phyloP scores from a whole-genome alignment of 2,113 vertebrate species.

The Aegypius monachus region DNA sequence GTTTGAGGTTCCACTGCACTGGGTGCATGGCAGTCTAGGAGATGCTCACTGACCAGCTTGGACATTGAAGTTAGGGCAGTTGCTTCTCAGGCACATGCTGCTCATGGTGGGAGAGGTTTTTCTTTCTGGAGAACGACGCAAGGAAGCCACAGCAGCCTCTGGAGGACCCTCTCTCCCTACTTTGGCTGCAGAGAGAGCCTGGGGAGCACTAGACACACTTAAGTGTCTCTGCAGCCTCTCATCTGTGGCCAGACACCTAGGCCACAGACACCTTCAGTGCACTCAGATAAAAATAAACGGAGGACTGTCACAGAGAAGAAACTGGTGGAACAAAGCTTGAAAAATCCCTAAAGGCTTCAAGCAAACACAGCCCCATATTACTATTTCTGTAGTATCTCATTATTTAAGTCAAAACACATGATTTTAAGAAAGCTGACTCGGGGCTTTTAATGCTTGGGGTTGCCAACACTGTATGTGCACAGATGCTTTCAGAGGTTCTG shows the following conservation, averaged over 20 bases:
- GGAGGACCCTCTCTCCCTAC: not conserved
- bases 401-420: not conserved
- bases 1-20: not conserved
- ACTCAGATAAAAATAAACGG: not conserved
- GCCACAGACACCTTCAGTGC: not conserved
- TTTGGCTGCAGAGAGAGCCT: not conserved
- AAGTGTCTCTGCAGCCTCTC: not conserved
- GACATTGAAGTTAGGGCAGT: not conserved
- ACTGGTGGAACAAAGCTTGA: not conserved
- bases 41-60: not conserved
- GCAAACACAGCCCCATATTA: not conserved
- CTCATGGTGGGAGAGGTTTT: not conserved
- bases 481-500: not conserved
- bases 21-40: rapidly evolving
- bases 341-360: not conserved
- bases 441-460: not conserved
- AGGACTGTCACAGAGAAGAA: not conserved
- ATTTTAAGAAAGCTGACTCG: not conserved
- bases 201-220: rapidly evolving
- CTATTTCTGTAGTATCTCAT: not conserved
- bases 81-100: not conserved
- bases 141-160: not conserved
- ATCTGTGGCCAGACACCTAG: not conserved
- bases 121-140: rapidly evolving
- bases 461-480: not conserved